Conservation (phyloP, 1,140 invertebrate species). For the Camponotus floridanus region DNA sequence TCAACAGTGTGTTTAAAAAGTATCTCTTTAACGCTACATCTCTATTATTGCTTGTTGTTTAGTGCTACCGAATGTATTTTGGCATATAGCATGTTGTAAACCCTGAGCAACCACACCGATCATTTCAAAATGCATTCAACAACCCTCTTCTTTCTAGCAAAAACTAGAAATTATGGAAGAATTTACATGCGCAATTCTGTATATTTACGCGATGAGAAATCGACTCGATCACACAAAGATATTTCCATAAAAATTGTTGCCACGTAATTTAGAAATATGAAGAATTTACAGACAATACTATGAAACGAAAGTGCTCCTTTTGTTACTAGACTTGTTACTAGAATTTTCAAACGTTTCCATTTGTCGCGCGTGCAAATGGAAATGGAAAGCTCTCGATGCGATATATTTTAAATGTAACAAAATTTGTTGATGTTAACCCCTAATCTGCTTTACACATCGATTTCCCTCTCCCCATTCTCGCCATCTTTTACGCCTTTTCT, state of each 20-base stretch:
- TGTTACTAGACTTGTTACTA: not conserved
- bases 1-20: constrained; percentile 69
- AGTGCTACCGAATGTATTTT: constrained; percentile 82
- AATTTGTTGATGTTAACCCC: constrained; percentile 76
- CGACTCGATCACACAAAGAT: not conserved
- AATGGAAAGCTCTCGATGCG: constrained; percentile 35
- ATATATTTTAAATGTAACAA: constrained; percentile 47
- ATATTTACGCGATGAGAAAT: constrained; percentile 1
- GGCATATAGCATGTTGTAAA: constrained; percentile 83
- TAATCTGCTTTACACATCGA: constrained; percentile 83
- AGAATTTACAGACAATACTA: constrained; percentile 31
- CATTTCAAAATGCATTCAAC: constrained; percentile 72
- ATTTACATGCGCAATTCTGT: constrained; percentile 22
- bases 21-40: constrained; percentile 72
- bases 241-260: constrained; percentile 24
- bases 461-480: constrained; percentile 82
- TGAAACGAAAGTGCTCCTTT: constrained; percentile 16
- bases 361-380: constrained; percentile 31
- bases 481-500: constrained; percentile 81
- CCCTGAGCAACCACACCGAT: constrained; percentile 80
- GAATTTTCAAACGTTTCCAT: not conserved
- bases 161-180: constrained; percentile 52
- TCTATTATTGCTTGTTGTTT: constrained; percentile 84
- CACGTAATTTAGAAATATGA: constrained; percentile 22
- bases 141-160: constrained; percentile 11